Evolutionary conservation across 2,888 invertebrate genomes (phyloP).

Genomic region (Xiphydria camelus): DNA sequence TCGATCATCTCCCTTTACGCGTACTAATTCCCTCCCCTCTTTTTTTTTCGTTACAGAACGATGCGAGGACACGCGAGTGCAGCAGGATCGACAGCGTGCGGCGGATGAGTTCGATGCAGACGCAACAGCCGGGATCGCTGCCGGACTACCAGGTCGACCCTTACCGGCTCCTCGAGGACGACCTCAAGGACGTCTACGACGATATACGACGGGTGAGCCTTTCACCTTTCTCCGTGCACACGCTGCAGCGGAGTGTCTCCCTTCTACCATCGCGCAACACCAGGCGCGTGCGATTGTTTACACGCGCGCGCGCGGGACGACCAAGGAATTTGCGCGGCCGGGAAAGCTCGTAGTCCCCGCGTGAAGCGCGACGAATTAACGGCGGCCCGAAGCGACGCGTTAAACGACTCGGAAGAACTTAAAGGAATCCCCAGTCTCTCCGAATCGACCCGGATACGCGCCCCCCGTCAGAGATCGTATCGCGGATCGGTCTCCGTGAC

Average conservation of each 20-base stretch:
- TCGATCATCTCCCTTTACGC: no score
- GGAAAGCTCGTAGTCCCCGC: slow-evolving; percentile 2
- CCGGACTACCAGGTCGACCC: slow-evolving; percentile 85
- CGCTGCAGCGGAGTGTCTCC: no score
- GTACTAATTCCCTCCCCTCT: no score
- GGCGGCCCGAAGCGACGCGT: no score
- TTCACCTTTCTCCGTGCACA: slow-evolving; percentile 2
- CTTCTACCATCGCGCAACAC: no score
- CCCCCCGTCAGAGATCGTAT: no score
- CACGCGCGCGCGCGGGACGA: slow-evolving; percentile 7
- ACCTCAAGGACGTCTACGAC: slow-evolving; percentile 82
- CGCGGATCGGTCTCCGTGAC: no score
- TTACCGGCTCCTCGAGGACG: slow-evolving; percentile 82
- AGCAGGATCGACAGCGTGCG: slow-evolving; percentile 43
- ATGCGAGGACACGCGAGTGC: slow-evolving; percentile 33
- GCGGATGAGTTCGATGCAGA: slow-evolving; percentile 74
- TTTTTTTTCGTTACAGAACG: slow-evolving; percentile 33
- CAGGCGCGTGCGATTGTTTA: no score
- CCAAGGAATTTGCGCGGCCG: background rate
- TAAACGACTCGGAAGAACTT: no score
- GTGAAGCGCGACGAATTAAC: no score
- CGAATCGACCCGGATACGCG: no score
- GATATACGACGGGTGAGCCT: slow-evolving; percentile 77
- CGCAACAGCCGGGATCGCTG: slow-evolving; percentile 78
- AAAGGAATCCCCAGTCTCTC: no score